These are phyloP conservation scores for Heliothis subflexa DNA, from an alignment of 1,140 invertebrate species.

Conservation along the genomic window DNA sequence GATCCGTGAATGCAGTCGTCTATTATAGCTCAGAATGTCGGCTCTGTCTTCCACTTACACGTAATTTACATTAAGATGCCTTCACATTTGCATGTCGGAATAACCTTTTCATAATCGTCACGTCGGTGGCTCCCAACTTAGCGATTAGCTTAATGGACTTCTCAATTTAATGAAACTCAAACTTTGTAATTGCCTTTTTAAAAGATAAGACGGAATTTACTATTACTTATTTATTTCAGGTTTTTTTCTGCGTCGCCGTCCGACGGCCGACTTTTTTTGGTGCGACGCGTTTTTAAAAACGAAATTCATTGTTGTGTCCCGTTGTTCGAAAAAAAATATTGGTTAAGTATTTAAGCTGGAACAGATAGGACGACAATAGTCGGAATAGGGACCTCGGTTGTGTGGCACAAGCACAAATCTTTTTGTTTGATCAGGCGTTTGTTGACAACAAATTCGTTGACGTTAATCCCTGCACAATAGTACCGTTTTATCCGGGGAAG, in stretches of 20 bases:
- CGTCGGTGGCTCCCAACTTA: conserved; percentile 70
- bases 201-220: conserved; percentile 70
- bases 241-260: conserved; percentile 46
- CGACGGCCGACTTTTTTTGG: conserved; percentile 38
- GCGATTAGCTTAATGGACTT: conserved; percentile 82
- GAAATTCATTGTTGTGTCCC: conserved; percentile 52
- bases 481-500: conserved; percentile 70
- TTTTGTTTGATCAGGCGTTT: conserved; percentile 83
- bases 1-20: conserved; percentile 55
- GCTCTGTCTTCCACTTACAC: conserved; percentile 72
- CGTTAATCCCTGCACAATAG: conserved; percentile 84
- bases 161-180: conserved; percentile 78
- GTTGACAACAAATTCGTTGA: conserved; percentile 84
- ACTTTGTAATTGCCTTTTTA: conserved; percentile 77
- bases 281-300: conserved; percentile 39
- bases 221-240: conserved; percentile 59
- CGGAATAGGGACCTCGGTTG: conserved; percentile 63
- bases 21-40: conserved; percentile 68
- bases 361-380: conserved; percentile 66
- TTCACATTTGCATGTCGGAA: conserved; percentile 77
- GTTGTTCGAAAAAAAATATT: conserved; percentile 58
- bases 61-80: conserved; percentile 78
- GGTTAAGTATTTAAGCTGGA: conserved; percentile 68
- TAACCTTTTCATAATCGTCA: conserved; percentile 80
- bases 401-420: conserved; percentile 69